Evolutionary conservation across 2,888 invertebrate species (phyloP), one percentile per base, ranked within the genome.

Genomic region (Acheta domesticus): DNA sequence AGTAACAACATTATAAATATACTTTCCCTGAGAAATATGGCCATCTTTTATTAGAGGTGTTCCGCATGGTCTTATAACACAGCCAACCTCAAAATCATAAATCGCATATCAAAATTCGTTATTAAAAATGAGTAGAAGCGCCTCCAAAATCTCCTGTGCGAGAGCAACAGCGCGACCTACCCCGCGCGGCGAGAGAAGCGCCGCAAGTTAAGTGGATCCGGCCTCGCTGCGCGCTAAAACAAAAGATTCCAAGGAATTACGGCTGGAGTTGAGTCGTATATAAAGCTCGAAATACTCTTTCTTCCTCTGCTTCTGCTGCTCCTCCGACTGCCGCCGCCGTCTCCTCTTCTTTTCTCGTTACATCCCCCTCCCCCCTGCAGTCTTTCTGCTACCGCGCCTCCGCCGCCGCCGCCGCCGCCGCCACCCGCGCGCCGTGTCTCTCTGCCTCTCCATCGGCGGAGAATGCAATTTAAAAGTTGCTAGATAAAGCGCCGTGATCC

Each of bases 401-500:
- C 79, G 78, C 77, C 78, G 2, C 2, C 78, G 78, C 36, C 36
- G 36, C 36, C 36, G 8, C 5, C 36, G 36, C 36, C 36, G 36
- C 36, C 36, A 36, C 36, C 36, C 36, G 36, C 36, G 36, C 36
- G 36, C 36, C 5, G 36, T 36, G 36, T 36, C 36, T 36, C 8
- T 36, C 36, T 36, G 36, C 36, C 21, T 50, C 78, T 78, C 77
- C 80, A 80, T 78, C 78, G 62, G n/a, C 78, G 78, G 80, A 80
- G 82, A 80, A 82, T 81, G 82, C 82, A 82, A 82, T 82, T 82
- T 82, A 81, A 82, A 82, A 82, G 82, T 82, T 82, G 74, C 75
- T 79, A 81, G 82, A 82, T 82, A 79, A 79, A 82, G 82, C 80
- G 81, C 77, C 77, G 79, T 48, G 74, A 74, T 77, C 78, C 74